Base-by-base conservation (phyloP, 2,888 invertebrate genomes). In the Idaea aversata region DNA sequence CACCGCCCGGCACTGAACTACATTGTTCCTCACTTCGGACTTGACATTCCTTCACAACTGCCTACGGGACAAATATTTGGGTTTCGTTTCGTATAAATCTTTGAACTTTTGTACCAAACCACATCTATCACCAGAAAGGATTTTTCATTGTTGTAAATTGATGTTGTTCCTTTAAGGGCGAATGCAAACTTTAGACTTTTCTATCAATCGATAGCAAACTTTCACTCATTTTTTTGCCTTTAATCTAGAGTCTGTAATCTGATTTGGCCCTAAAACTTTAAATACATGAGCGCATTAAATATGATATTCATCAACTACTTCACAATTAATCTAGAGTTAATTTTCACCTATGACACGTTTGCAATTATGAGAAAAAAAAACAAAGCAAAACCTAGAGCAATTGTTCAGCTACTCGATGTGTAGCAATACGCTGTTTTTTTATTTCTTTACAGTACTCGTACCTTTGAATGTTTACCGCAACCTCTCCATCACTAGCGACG, bases 401-500 rank as follows among this genome's bases (percentile, higher is more conserved):
- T 69, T 70, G 70, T 72, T 76, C 70, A 75, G 71, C 72, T 71
- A 74, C 74, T 76, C 72, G 69, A 77, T 76, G 71, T 69, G 66
- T 68, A 68, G 65, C 70, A 64, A 73, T 73, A 75, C 72, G 75
- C 75, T 73, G 69, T 71, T 69, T 63, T n/a, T 47, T 47, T 10
- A 47, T 13, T 47, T 47, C 47, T 47, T 47, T 47, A 47, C 47
- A 25, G 25, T 25, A 47, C 47, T 47, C 6, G 75, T 77, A 72
- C 78, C 74, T 81, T 81, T 82, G 79, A 79, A 78, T 77, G 63
- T 65, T 69, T 65, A 63, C 72, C 73, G 70, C 74, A 75, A 65
- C 68, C 73, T 69, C 64, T 69, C 69, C 63, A 64, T 67, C 65
- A 67, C 66, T 72, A 64, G 66, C 70, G 57, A 36, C 36, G 10